Evolutionary conservation across 2,113 vertebrate genomes (phyloP).

Genomic region (Oceanites oceanicus): DNA sequence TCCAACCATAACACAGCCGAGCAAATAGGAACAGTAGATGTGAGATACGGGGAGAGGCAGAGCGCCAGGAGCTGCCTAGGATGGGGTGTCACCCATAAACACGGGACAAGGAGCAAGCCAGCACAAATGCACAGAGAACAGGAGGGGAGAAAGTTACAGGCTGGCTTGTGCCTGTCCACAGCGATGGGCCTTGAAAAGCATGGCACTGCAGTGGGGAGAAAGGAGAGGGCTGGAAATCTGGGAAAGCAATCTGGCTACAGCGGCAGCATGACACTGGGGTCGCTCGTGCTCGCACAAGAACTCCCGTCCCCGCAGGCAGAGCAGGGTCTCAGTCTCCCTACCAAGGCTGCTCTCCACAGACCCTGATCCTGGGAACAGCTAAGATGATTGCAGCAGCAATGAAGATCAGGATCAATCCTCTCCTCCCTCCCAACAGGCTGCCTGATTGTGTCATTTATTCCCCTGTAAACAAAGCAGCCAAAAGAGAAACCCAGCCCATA

Average conservation of each 20-base stretch:
- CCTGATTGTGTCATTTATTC: constrained; percentile 24
- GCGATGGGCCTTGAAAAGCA: neutral
- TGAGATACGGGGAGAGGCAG: neutral
- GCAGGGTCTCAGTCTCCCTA: neutral
- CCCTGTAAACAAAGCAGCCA: neutral
- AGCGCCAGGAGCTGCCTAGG: neutral
- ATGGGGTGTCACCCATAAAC: neutral
- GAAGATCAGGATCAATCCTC: neutral
- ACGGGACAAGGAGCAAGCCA: neutral
- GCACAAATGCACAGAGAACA: neutral
- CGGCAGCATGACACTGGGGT: neutral
- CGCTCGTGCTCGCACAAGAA: accelerated
- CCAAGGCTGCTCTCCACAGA: neutral
- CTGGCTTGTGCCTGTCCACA: neutral
- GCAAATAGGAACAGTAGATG: neutral
- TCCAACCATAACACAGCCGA: neutral
- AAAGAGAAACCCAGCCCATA: constrained; percentile 1
- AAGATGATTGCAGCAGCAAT: neutral
- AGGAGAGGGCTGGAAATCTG: neutral
- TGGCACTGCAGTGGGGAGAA: neutral
- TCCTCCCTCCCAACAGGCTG: neutral
- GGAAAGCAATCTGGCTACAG: neutral
- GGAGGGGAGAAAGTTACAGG: neutral
- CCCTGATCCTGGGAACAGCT: neutral
- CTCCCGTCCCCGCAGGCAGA: neutral